Conservation (phyloP, 2,113 vertebrate genomes). For the Trichomycterus rosablanca region DNA sequence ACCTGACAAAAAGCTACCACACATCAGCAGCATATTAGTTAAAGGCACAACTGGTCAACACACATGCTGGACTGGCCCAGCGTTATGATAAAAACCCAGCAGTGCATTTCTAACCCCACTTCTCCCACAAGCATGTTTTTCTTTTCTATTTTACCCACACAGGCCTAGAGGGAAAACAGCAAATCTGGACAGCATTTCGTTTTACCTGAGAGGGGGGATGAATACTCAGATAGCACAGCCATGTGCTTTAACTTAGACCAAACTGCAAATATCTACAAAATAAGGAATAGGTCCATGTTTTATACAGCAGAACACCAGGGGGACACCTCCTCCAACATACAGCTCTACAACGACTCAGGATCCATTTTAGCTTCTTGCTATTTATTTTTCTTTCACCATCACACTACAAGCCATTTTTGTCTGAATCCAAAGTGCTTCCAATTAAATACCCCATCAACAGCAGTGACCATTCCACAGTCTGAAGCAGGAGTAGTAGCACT, state of each 20-base stretch:
- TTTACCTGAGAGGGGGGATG: not conserved
- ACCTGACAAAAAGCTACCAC: not conserved
- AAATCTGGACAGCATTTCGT: constrained; percentile 25
- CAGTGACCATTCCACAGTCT: no score
- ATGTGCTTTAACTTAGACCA: constrained; percentile 11
- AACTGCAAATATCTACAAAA: not conserved
- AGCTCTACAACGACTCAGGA: not conserved
- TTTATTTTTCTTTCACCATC: no score
- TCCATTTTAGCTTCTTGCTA: not conserved
- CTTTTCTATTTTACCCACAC: not conserved
- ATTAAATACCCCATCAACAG: no score
- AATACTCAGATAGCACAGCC: not conserved
- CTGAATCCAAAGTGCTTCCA: no score
- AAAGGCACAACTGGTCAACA: no score
- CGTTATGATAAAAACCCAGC: not conserved
- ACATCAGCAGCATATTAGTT: no score
- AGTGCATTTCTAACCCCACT: constrained; percentile 21
- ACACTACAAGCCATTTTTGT: no score
- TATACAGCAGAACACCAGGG: constrained; percentile 3
- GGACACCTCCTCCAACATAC: not conserved
- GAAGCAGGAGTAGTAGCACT: no score
- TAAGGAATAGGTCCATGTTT: not conserved
- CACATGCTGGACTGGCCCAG: no score
- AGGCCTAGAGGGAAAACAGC: no score
- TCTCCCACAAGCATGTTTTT: not conserved